Percentiles rank a stretch among this genome's conserved stretches.
Conservation (phyloP, 1,140 invertebrate genomes). For the Teleogryllus occipitalis region DNA sequence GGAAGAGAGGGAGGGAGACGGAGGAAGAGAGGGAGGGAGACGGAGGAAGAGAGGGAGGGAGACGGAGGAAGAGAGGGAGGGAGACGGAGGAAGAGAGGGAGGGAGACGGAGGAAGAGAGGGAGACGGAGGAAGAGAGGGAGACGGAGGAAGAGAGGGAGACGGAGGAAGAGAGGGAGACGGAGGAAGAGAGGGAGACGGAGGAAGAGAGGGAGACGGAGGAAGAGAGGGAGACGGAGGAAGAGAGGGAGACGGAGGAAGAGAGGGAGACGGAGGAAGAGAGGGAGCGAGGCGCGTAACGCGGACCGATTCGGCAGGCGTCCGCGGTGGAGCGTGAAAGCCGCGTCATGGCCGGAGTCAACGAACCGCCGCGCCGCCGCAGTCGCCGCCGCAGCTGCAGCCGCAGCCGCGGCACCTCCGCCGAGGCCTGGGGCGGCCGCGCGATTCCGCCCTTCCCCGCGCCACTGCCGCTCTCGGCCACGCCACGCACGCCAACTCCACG, state of each 20-base stretch:
- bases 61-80: background rate
- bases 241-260: background rate
- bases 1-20: background rate
- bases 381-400: too few species aligned
- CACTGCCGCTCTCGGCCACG: too few species aligned
- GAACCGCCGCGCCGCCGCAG: too few species aligned
- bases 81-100: background rate
- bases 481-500: too few species aligned
- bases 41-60: background rate
- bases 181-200: slow-evolving; percentile 10
- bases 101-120: background rate
- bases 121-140: background rate
- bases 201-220: background rate
- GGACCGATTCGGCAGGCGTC: too few species aligned
- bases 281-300: background rate
- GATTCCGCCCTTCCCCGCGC: too few species aligned
- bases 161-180: background rate
- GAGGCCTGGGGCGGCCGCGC: too few species aligned
- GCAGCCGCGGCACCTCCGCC: too few species aligned
- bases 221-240: background rate
- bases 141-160: background rate
- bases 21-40: background rate
- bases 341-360: too few species aligned
- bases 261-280: background rate
- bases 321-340: too few species aligned